These are phyloP conservation scores for Diploscapter pachys DNA, from an alignment of 1,140 invertebrate species.

Conservation along the genomic window DNA sequence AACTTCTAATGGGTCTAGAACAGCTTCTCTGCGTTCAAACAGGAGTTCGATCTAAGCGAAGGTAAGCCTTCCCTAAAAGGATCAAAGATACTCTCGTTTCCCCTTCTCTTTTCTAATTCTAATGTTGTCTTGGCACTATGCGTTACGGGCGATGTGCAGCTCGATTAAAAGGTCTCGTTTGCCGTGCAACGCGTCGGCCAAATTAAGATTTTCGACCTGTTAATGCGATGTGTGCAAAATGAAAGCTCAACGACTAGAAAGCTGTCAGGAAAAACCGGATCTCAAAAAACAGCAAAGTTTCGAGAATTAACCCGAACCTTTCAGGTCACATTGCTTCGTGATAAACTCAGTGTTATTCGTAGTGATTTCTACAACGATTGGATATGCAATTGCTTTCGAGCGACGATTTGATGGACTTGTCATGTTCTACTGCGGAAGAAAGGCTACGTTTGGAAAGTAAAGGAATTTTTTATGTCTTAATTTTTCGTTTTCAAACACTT, in stretches of 20 bases:
- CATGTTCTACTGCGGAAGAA: constrained; percentile 31
- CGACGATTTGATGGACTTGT: constrained; percentile 1
- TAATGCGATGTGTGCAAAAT: too few species aligned
- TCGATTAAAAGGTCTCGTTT: too few species aligned
- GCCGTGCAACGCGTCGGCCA: too few species aligned
- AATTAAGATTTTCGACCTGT: too few species aligned
- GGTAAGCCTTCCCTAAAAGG: constrained; percentile 9
- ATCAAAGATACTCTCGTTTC: neutral
- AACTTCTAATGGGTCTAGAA: constrained; percentile 23
- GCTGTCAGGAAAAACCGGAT: too few species aligned
- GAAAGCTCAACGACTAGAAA: too few species aligned
- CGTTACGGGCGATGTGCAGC: too few species aligned
- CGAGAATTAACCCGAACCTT: neutral
- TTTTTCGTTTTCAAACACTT: neutral
- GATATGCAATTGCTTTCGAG: constrained; percentile 14
- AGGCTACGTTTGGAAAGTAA: constrained; percentile 24
- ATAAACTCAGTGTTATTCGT: constrained; percentile 23
- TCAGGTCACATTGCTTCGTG: constrained; percentile 16
- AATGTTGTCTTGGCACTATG: too few species aligned
- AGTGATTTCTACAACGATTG: constrained; percentile 8
- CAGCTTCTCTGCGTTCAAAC: constrained; percentile 13
- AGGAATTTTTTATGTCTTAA: neutral
- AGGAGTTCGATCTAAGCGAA: constrained; percentile 17
- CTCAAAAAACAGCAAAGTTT: too few species aligned
- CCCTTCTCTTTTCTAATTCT: too few species aligned